These are phyloP conservation scores for Gastrophysa polygoni DNA, from an alignment of 2,888 invertebrate species.

Conservation along the genomic window DNA sequence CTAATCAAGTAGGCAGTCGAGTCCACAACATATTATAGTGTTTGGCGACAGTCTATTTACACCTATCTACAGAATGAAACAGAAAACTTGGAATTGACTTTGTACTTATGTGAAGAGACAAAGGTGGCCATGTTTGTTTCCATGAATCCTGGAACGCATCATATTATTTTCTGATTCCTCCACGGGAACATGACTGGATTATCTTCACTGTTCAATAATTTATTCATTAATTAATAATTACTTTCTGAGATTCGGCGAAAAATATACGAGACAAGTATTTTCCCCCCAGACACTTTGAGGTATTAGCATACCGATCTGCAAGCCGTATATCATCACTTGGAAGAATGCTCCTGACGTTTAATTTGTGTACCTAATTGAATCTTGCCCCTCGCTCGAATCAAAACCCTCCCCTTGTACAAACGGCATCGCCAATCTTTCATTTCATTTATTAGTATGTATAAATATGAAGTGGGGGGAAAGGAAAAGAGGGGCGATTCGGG, in stretches of 20 bases:
- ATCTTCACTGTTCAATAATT: no score
- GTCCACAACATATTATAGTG: no score
- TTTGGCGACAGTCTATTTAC: no score
- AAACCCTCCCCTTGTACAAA: conserved; percentile 49
- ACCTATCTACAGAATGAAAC: no score
- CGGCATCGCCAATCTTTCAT: conserved; percentile 54
- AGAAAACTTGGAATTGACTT: no score
- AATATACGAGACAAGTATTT: not conserved
- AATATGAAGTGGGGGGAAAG: conserved; percentile 53
- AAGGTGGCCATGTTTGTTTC: no score
- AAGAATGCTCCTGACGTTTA: conserved; percentile 55
- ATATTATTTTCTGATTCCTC: no score
- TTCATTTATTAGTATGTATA: conserved; percentile 55
- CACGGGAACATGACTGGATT: no score
- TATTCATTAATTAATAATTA: not conserved
- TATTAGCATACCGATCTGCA: conserved; percentile 23
- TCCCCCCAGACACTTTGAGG: not conserved
- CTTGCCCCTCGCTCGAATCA: conserved; percentile 52
- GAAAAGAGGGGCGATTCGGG: conserved; percentile 40
- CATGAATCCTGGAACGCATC: no score
- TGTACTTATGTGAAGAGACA: no score
- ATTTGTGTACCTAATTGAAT: conserved; percentile 57
- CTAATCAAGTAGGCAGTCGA: no score
- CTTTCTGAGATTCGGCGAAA: not conserved
- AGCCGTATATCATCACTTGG: conserved; percentile 51